Evolutionary conservation across 2,113 vertebrate genomes (phyloP), one percentile per base, ranked within the genome.

Genomic region (Microcebus tavaratra): DNA sequence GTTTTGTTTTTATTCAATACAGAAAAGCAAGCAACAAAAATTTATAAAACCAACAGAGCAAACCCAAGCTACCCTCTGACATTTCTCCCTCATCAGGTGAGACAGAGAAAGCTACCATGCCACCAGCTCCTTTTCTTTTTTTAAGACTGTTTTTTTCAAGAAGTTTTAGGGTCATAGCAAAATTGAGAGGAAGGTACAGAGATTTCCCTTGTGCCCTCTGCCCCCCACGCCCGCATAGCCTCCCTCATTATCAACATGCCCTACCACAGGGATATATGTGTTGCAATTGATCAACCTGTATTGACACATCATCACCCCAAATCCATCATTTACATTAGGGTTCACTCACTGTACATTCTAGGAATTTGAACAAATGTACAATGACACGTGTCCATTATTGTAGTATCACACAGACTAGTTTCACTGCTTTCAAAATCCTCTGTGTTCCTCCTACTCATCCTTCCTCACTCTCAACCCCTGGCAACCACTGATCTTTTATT

Each of bases 41-140:
- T 39, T 78, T 11, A 15, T 55, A 31, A 82, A 59, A 68, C 6
- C 34, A 63, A 42, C 23, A 45, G n/a, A 50, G 23, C 18, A 65
- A 36, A 70, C 11, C 8, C 53, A 81, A 1, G 29, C n/a, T 50
- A 7, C 2, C 15, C 11, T 84, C 48, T 72, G 48, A 50, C 9
- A 39, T 53, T 75, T 97, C 42, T 88, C n/a, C 23, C 23, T 95
- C 59, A 15, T 23, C 59, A 80, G 70, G 34, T 50, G 11, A 94
- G 17, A 78, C n/a, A 72, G 76, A 63, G 29, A 23, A 82, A 85
- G 25, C 79, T 45, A 39, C 50, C 8, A 7, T 6, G 4, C n/a
- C 15, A 15, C 14, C 48, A 80, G 29, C 6, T 75, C 11, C 53
- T 88, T 84, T 36, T 42, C 50, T 34, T 10, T 45, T 31, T 76